Evolutionary conservation across 2,797 vertebrate species (phyloP).

Genomic region (Diplodus sargus): DNA sequence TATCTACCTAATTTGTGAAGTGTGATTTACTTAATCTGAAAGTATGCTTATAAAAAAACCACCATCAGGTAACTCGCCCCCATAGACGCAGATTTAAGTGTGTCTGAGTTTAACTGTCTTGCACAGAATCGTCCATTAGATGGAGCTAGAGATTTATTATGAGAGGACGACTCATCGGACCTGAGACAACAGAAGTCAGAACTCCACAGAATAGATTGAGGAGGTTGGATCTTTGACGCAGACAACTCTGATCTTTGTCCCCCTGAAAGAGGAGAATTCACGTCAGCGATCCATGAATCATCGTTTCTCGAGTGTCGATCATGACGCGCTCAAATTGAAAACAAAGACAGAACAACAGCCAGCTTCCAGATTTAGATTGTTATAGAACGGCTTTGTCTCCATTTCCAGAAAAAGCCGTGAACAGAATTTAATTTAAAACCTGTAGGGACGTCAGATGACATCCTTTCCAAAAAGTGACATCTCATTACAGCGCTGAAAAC

Average conservation of each 20-base stretch:
- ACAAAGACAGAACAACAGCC: too few relatives aligned
- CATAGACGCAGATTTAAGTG: neutral
- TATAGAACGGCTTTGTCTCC: neutral
- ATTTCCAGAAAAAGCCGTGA: neutral
- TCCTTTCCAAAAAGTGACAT: neutral
- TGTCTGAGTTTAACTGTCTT: neutral
- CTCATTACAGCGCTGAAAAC: neutral
- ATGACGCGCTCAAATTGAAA: too few relatives aligned
- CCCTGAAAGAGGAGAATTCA: neutral
- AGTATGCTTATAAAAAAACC: too few relatives aligned
- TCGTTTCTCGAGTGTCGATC: neutral
- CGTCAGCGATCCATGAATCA: neutral
- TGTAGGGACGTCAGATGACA: neutral
- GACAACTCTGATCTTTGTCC: slow-evolving; percentile 14
- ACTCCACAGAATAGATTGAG: neutral
- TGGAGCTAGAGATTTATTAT: slow-evolving; percentile 57
- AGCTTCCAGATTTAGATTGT: neutral
- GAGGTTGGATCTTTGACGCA: neutral
- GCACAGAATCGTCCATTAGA: slow-evolving; percentile 46
- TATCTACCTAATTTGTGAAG: too few relatives aligned
- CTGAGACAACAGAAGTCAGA: neutral
- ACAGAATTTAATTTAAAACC: neutral
- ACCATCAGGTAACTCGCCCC: neutral
- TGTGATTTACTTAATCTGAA: too few relatives aligned
- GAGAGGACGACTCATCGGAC: neutral